Evolutionary conservation across 2,797 vertebrate genomes (phyloP).

Genomic region (Echeneis naucrates): DNA sequence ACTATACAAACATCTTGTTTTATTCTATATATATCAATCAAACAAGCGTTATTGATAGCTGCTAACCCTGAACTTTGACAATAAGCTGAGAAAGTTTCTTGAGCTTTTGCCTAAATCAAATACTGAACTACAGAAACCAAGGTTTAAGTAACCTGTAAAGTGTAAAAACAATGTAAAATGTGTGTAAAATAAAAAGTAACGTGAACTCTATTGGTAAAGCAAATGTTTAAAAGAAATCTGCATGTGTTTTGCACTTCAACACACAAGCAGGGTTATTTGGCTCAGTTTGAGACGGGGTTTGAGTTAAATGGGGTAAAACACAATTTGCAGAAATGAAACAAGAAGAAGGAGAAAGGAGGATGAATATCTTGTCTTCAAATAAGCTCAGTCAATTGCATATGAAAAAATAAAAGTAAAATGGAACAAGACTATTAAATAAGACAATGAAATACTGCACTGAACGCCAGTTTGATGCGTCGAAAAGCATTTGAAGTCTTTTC

Average conservation of each 20-base stretch:
- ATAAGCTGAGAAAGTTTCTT: not conserved
- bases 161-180: not conserved
- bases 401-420: not conserved
- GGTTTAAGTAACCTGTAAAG: not conserved
- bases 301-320: too few species aligned
- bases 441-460: not conserved
- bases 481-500: not conserved
- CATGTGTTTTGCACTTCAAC: constrained; percentile 36
- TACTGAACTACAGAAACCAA: not conserved
- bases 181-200: not conserved
- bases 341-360: not conserved
- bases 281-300: not conserved
- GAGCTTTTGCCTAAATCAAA: not conserved
- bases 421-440: not conserved
- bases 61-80: not conserved
- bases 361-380: not conserved
- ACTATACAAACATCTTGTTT: not conserved
- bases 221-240: not conserved
- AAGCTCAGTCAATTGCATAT: not conserved
- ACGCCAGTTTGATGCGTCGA: not conserved
- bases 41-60: not conserved
- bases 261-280: not conserved
- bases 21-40: too few species aligned
- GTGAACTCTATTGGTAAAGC: too few species aligned
- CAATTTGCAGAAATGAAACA: not conserved